Evolutionary conservation across 1,140 invertebrate genomes (phyloP).

Genomic region (Drosophila malerkotliana): DNA sequence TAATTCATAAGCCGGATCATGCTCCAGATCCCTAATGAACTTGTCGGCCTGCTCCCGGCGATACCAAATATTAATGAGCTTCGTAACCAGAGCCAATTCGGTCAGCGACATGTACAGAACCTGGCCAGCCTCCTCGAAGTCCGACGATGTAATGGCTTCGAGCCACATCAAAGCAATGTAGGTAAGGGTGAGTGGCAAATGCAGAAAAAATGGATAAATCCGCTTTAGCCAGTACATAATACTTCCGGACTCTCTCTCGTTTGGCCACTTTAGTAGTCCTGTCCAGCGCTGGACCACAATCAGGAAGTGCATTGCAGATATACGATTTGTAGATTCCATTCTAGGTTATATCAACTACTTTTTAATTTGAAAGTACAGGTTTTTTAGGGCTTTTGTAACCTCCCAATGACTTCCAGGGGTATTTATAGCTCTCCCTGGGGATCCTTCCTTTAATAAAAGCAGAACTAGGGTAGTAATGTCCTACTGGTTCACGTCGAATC

Average conservation of each 20-base stretch:
- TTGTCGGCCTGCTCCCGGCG: constrained; percentile 20
- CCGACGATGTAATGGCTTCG: constrained; percentile 44
- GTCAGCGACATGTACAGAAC: constrained; percentile 74
- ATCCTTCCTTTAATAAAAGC: background rate
- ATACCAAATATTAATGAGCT: constrained; percentile 69
- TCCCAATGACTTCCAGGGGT: background rate
- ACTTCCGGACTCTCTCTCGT: constrained; percentile 3
- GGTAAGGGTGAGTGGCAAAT: constrained; percentile 67
- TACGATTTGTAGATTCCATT: constrained; percentile 48
- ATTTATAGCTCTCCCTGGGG: constrained; percentile 1
- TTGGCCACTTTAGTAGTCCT: constrained; percentile 49
- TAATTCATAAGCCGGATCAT: constrained; percentile 21
- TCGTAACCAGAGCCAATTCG: constrained; percentile 50
- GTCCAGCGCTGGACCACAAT: constrained; percentile 38
- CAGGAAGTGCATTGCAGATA: constrained; percentile 28
- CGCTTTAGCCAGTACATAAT: constrained; percentile 8
- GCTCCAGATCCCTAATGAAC: constrained; percentile 42
- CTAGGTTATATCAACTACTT: background rate
- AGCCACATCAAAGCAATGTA: constrained; percentile 68
- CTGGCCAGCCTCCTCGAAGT: constrained; percentile 57
- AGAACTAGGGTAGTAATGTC: constrained; percentile 31
- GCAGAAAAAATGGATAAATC: constrained; percentile 44
- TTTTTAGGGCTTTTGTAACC: constrained; percentile 54
- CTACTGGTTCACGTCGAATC: constrained; percentile 9
- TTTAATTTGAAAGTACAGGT: background rate